phyloP scores from a whole-genome alignment of 2,797 vertebrate genomes.

The Tympanoctomys barrerae region DNA sequence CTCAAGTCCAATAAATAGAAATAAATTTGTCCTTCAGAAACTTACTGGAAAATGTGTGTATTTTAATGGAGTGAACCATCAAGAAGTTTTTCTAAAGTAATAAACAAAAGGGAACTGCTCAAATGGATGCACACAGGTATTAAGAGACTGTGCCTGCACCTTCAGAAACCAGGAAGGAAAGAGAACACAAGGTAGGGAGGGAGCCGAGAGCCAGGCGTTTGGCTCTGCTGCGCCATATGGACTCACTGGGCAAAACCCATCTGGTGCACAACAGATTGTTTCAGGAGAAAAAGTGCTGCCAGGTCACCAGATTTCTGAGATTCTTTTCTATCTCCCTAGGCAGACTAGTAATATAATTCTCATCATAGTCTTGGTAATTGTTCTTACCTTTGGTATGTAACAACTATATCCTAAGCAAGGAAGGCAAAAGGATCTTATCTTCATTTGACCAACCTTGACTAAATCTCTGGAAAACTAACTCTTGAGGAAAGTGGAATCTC shows the following conservation, averaged over 20 bases:
- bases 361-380: conserved; percentile 2
- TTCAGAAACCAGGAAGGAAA: background rate
- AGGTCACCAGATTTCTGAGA: conserved; percentile 61
- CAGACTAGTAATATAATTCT: conserved; percentile 40
- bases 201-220: background rate
- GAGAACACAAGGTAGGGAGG: background rate
- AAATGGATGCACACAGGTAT: background rate
- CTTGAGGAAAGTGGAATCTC: background rate
- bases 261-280: conserved; percentile 57
- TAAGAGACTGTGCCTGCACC: background rate
- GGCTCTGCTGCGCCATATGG: background rate
- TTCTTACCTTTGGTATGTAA: conserved; percentile 54
- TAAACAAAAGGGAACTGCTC: background rate
- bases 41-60: background rate
- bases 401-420: conserved; percentile 43
- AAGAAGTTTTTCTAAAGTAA: background rate
- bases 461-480: conserved; percentile 24
- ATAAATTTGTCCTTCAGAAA: conserved; percentile 28
- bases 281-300: background rate
- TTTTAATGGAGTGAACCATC: conserved; percentile 15
- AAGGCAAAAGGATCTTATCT: conserved; percentile 18
- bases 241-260: conserved; percentile 41
- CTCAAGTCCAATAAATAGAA: background rate
- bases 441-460: background rate
- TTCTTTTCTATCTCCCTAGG: conserved; percentile 44